These are phyloP conservation scores for Brachyrhaphis roseni DNA, from an alignment of 2,797 vertebrate genomes.

Conservation along the genomic window DNA sequence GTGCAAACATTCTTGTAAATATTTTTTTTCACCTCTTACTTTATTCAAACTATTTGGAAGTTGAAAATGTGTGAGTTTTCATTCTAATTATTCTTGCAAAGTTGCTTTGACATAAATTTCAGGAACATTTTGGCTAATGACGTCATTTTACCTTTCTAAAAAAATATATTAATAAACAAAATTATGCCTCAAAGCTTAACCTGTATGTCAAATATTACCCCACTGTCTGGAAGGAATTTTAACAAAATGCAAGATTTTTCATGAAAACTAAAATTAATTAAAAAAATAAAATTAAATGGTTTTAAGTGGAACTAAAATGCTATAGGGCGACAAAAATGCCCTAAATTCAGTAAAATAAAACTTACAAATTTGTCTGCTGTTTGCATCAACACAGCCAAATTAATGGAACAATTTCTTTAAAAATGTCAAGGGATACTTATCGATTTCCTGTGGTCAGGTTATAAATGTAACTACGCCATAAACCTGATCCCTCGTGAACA, in stretches of 20 bases:
- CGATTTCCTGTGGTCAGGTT: not conserved
- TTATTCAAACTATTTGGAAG: not conserved
- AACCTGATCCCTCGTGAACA: slow-evolving; percentile 5
- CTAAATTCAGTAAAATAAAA: not conserved
- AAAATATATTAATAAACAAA: not conserved
- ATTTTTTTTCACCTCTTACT: not conserved
- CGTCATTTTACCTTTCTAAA: not conserved
- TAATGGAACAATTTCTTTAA: not conserved
- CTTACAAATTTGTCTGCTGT: not conserved
- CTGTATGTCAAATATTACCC: not conserved
- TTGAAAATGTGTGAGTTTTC: not conserved
- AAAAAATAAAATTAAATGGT: not conserved
- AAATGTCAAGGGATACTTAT: not conserved
- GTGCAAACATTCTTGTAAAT: not conserved
- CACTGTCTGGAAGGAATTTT: not conserved
- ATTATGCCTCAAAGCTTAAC: not conserved
- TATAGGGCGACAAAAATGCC: not conserved
- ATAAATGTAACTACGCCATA: not conserved
- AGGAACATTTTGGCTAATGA: not conserved
- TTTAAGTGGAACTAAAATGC: not conserved
- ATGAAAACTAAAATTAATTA: not conserved
- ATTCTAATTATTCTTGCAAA: not conserved
- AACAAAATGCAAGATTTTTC: not conserved
- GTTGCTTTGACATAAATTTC: not conserved
- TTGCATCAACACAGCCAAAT: not conserved